Base-by-base conservation (phyloP, 2,797 vertebrate genomes). In the Galago senegalensis region DNA sequence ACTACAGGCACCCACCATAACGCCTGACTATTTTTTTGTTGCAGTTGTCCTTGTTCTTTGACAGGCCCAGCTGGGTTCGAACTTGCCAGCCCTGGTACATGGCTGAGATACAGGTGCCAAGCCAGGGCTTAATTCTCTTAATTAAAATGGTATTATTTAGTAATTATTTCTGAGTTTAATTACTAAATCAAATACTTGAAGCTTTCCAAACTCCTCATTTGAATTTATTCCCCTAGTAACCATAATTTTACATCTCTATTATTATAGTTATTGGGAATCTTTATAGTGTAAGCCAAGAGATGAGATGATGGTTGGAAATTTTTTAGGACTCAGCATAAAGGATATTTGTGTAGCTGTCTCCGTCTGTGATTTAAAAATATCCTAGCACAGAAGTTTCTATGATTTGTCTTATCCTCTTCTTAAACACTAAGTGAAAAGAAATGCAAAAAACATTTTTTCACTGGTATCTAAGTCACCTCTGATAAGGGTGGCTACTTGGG, bases 111-210 rank as follows among this genome's bases (percentile, higher is more conserved):
- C 14, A 53, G 49, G 14, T 16, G 49, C 49, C 3, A 4, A 53
- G 49, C 49, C 49, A 95, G 18, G 31, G 29, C 23, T 87, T 93
- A 88, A 69, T 90, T 91, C 18, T 96, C 61, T 91, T 94, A 61
- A 96, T 93, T 96, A 88, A 94, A 87, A 46, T 88, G 58, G 18
- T 60, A 65, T 95, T 88, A 86, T 58, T 75, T 95, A 92, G 58
- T 82, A 95, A 96, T 81, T 95, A 27, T 82, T 84, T 84, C 27
- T 27, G 29, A 3, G 11, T 56, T 83, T 93, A 43, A 83, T 87
- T 80, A 77, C 56, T 93, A 83, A 77, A 18, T 84, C n/a, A 83
- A 80, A 89, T 86, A 88, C n/a, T 60, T 84, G 17, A 72, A 92
- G 14, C 49, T 91, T 86, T 23, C 65, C 13, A 53, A 81, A 46